Evolutionary conservation across 2,113 vertebrate species (phyloP).

Genomic region (Fulica atra): DNA sequence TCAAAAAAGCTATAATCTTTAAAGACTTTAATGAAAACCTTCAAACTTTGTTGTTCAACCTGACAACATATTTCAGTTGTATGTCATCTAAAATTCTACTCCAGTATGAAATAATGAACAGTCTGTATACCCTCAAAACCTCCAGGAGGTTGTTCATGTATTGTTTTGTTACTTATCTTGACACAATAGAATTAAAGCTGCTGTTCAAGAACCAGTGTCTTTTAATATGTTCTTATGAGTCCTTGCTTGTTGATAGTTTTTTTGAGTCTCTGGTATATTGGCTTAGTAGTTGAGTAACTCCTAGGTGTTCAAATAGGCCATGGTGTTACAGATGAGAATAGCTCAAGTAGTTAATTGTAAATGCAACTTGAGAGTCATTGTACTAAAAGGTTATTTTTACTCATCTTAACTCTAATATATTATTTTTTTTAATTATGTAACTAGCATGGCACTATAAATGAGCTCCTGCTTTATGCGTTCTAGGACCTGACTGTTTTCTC

Average conservation of each 20-base stretch:
- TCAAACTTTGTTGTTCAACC: not conserved
- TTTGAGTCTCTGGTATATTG: not conserved
- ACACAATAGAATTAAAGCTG: not conserved
- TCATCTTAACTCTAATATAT: not conserved
- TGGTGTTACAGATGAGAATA: not conserved
- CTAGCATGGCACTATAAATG: not conserved
- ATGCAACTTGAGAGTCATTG: not conserved
- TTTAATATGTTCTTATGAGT: not conserved
- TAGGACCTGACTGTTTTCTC: not conserved
- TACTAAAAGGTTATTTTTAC: not conserved
- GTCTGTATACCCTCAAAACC: not conserved
- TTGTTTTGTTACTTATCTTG: not conserved
- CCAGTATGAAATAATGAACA: not conserved
- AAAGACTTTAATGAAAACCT: not conserved
- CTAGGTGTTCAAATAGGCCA: not conserved
- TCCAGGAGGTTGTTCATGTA: not conserved
- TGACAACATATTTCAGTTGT: not conserved
- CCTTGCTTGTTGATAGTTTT: not conserved
- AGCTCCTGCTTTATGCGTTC: not conserved
- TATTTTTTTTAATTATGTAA: not conserved
- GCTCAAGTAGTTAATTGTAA: not conserved
- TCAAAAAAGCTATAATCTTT: not conserved
- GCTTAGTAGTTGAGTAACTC: not conserved
- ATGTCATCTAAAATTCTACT: not conserved
- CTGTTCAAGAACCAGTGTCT: not conserved